Evolutionary conservation across 2,888 invertebrate species (phyloP).

Genomic region (Nezara viridula): DNA sequence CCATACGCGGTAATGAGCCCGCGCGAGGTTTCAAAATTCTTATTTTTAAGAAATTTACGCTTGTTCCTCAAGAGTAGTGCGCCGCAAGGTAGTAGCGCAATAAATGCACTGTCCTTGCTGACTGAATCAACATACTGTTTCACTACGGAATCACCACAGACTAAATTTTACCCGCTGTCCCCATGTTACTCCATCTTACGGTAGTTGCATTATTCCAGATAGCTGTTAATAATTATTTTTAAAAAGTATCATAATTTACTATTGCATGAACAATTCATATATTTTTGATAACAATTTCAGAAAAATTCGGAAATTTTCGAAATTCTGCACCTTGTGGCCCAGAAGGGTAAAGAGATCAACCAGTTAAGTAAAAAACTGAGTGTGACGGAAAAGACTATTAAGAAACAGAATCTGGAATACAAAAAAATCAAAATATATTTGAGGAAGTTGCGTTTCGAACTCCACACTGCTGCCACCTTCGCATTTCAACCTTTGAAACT

Average conservation of each 20-base stretch:
- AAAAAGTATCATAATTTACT: background rate
- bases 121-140: too few relatives aligned
- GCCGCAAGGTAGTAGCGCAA: too few relatives aligned
- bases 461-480: conserved; percentile 83
- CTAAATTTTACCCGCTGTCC: too few relatives aligned
- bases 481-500: conserved; percentile 81
- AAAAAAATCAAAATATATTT: conserved; percentile 76
- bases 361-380: conserved; percentile 82
- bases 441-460: conserved; percentile 83
- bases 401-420: conserved; percentile 76
- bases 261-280: background rate
- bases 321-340: conserved; percentile 81
- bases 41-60: too few relatives aligned
- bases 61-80: too few relatives aligned
- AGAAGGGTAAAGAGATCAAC: conserved; percentile 68
- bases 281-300: conserved; percentile 65
- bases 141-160: too few relatives aligned
- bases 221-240: too few relatives aligned
- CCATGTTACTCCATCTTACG: too few relatives aligned
- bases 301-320: conserved; percentile 88
- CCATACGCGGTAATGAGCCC: too few relatives aligned
- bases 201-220: too few relatives aligned
- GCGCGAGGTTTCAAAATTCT: too few relatives aligned
- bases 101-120: too few relatives aligned
- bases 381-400: conserved; percentile 80